phyloP scores from a whole-genome alignment of 1,140 invertebrate genomes.

The Gryllus bimaculatus region DNA sequence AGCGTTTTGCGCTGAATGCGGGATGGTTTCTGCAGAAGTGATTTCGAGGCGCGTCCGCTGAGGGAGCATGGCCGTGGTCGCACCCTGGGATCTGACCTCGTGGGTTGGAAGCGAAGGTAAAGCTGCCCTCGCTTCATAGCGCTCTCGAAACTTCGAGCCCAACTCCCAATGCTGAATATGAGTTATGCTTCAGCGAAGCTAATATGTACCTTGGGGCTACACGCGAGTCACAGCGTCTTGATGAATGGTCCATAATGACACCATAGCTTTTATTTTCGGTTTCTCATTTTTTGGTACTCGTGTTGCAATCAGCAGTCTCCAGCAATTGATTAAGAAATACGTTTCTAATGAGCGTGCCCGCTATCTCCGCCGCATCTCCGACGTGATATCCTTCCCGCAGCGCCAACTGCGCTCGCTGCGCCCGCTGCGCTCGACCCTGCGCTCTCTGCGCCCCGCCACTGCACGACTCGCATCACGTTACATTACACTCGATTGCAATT shows the following conservation, averaged over 20 bases:
- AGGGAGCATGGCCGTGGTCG: too few species aligned
- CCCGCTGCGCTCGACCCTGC: too few species aligned
- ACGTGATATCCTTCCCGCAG: too few species aligned
- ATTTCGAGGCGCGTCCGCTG: too few species aligned
- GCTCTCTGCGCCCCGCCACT: too few species aligned
- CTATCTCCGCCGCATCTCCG: not conserved
- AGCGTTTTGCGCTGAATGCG: too few species aligned
- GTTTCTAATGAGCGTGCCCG: not conserved
- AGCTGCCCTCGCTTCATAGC: not conserved
- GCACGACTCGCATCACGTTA: too few species aligned
- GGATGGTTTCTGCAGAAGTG: too few species aligned
- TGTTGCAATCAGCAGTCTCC: not conserved
- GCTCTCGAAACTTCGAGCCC: not conserved
- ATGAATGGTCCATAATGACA: constrained; percentile 1
- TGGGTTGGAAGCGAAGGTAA: too few species aligned
- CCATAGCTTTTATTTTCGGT: not conserved
- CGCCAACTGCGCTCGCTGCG: too few species aligned
- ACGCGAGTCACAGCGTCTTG: not conserved
- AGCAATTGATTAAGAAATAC: constrained; percentile 2
- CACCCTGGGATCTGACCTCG: too few species aligned
- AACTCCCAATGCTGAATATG: not conserved
- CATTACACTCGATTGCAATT: too few species aligned
- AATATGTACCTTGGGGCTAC: not conserved
- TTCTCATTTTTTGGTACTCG: not conserved
- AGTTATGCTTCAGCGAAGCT: not conserved